Evolutionary conservation across 2,888 invertebrate species (phyloP).

Genomic region (Entomobrya proxima): DNA sequence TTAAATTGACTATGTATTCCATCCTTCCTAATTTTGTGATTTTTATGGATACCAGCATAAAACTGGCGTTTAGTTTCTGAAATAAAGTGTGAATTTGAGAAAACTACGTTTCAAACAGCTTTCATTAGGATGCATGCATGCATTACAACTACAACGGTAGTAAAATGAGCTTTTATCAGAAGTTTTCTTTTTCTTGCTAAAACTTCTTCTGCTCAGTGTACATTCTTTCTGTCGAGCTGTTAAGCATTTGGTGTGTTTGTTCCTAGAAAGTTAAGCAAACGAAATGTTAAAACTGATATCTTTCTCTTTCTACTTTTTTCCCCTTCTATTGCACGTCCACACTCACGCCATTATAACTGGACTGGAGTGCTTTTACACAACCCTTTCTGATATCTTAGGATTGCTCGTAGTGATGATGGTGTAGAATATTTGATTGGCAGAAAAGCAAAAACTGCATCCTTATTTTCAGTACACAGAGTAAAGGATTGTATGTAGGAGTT

Average conservation of each 20-base stretch:
- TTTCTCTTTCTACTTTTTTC: slow-evolving; percentile 2
- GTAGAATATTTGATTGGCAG: slow-evolving; percentile 32
- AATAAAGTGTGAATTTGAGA: slow-evolving; percentile 39
- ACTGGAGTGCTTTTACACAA: neutral
- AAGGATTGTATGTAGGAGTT: neutral
- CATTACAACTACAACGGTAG: neutral
- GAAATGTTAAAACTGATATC: neutral
- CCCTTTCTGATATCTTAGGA: neutral
- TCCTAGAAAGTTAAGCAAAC: slow-evolving; percentile 22
- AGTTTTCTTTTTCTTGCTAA: neutral
- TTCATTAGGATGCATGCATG: slow-evolving; percentile 9
- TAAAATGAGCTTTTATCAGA: neutral
- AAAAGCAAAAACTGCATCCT: slow-evolving; percentile 24
- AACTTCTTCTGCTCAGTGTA: neutral
- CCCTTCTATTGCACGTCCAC: neutral
- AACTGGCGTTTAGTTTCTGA: slow-evolving; percentile 34
- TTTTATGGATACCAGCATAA: slow-evolving; percentile 49
- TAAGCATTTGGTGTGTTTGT: neutral
- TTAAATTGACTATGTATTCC: slow-evolving; percentile 37
- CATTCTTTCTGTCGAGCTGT: neutral
- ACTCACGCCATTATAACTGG: slow-evolving; percentile 37
- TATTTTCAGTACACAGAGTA: neutral
- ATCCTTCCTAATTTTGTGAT: slow-evolving; percentile 44
- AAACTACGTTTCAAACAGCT: slow-evolving; percentile 32
- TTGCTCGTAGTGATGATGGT: neutral